phyloP scores from a whole-genome alignment of 2,113 vertebrate genomes.

The Suricata suricatta region DNA sequence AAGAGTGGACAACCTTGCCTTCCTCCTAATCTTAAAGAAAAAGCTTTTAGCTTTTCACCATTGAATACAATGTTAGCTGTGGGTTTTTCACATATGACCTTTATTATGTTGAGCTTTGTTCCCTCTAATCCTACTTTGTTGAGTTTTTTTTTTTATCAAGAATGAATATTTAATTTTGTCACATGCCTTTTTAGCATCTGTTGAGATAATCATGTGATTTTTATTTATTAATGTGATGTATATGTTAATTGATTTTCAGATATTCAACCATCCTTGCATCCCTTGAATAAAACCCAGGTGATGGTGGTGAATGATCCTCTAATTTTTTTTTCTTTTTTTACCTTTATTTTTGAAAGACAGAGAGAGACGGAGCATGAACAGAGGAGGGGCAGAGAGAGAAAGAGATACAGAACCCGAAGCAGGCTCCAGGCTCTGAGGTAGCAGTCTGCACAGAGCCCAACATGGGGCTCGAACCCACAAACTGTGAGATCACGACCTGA shows the following conservation, averaged over 20 bases:
- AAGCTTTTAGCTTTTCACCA: not conserved
- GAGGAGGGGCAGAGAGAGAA: no score
- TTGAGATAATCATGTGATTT: not conserved
- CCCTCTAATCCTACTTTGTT: not conserved
- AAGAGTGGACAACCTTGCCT: not conserved
- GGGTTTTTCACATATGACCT: not conserved
- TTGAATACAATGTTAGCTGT: not conserved
- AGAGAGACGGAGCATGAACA: no score
- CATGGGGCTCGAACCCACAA: no score
- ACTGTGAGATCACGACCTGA: no score
- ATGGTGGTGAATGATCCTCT: not conserved
- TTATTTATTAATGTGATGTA: not conserved
- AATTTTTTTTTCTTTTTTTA: no score
- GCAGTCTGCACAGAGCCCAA: no score
- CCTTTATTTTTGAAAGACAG: no score
- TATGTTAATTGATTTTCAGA: not conserved
- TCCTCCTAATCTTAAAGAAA: not conserved
- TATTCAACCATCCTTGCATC: not conserved
- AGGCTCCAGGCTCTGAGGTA: no score
- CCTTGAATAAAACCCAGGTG: not conserved
- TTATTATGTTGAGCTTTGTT: not conserved
- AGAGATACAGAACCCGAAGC: no score
- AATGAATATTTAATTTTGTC: not conserved
- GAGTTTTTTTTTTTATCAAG: not conserved
- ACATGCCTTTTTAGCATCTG: not conserved